Evolutionary conservation across 1,140 invertebrate species (phyloP).

Genomic region (Caenorhabditis remanei): DNA sequence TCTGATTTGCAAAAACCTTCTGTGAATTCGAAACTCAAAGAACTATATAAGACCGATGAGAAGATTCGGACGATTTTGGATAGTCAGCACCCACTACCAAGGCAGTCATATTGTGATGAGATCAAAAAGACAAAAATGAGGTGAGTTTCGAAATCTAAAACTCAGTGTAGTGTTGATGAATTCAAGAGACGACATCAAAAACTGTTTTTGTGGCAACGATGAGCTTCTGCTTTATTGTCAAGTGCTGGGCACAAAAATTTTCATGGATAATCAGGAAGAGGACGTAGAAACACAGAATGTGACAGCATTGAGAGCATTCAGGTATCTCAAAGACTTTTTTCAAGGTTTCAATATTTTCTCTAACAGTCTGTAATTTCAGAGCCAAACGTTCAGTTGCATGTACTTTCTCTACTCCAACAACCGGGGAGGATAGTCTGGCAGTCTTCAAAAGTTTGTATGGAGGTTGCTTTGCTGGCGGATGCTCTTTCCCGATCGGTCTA

Average conservation of each 20-base stretch:
- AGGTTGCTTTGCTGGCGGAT: conserved; percentile 24
- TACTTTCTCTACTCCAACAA: neutral
- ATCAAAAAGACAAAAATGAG: conserved; percentile 4
- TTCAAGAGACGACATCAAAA: neutral
- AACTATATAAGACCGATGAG: neutral
- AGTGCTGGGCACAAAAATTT: neutral
- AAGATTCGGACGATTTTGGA: conserved; percentile 20
- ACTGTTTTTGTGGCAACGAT: neutral
- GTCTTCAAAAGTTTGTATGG: conserved; percentile 5
- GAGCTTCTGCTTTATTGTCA: conserved; percentile 27
- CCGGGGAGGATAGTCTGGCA: neutral
- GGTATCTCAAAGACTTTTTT: neutral
- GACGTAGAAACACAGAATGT: conserved; percentile 1
- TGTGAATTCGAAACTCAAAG: conserved; percentile 27
- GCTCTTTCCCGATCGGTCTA: conserved; percentile 16
- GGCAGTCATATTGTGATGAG: conserved; percentile 6
- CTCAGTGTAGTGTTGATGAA: too few relatives aligned
- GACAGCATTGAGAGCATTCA: neutral
- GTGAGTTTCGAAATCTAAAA: neutral
- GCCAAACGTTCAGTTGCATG: neutral
- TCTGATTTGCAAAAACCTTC: neutral
- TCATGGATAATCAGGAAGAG: neutral
- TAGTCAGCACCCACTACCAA: neutral
- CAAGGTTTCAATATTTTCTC: neutral
- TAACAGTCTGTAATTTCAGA: neutral